phyloP scores from a whole-genome alignment of 1,140 invertebrate species.

The Monomorium pharaonis region DNA sequence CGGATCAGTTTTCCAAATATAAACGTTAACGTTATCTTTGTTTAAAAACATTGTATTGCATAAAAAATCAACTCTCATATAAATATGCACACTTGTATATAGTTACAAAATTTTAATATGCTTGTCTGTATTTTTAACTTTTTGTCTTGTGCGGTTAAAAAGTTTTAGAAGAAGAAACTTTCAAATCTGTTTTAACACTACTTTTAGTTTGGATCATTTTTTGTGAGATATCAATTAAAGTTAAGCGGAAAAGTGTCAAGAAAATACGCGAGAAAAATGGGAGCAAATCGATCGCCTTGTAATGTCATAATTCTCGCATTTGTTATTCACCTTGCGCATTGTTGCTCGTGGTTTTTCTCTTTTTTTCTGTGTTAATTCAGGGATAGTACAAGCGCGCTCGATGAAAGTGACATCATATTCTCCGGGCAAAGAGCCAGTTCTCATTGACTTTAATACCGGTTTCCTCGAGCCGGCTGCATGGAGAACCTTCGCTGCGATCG shows the following conservation, averaged over 20 bases:
- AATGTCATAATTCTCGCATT: background rate
- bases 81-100: background rate
- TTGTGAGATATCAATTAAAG: background rate
- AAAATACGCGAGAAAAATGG: conserved; percentile 4
- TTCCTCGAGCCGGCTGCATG: background rate
- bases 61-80: background rate
- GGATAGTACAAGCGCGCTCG: background rate
- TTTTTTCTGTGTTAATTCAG: background rate
- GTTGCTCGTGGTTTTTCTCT: background rate
- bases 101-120: background rate
- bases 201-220: background rate
- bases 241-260: conserved; percentile 15
- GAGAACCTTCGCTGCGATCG: conserved; percentile 35
- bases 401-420: conserved; percentile 52
- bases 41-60: background rate
- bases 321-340: conserved; percentile 18
- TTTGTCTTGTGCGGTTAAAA: background rate
- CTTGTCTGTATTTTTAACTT: background rate
- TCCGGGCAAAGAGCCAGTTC: conserved; percentile 28
- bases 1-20: background rate
- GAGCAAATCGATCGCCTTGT: background rate
- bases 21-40: background rate
- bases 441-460: conserved; percentile 49
- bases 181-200: background rate
- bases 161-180: background rate